phyloP scores from a whole-genome alignment of 2,113 vertebrate species.

The Burhinus bistriatus region DNA sequence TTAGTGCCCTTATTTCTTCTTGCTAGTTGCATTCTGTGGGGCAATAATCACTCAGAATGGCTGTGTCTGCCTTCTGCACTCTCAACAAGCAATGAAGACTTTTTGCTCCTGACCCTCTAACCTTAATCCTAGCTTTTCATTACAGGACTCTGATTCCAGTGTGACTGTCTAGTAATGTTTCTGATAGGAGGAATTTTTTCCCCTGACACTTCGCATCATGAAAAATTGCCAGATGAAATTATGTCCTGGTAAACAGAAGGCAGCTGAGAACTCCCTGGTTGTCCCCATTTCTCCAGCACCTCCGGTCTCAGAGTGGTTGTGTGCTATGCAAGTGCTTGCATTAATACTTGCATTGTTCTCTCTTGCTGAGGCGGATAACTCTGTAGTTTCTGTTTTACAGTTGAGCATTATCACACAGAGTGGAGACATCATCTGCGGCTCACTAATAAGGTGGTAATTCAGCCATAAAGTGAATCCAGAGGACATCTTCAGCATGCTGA shows the following conservation, averaged over 20 bases:
- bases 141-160: background rate
- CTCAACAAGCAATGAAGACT: background rate
- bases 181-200: background rate
- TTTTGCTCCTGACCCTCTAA: background rate
- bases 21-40: background rate
- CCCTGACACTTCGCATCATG: background rate
- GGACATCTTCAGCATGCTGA: background rate
- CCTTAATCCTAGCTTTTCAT: background rate
- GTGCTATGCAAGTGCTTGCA: accelerated
- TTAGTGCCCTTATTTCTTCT: background rate
- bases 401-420: background rate
- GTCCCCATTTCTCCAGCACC: background rate
- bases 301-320: background rate
- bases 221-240: background rate
- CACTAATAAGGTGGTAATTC: background rate
- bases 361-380: background rate
- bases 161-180: background rate
- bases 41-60: background rate
- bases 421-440: background rate
- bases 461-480: background rate
- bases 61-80: background rate
- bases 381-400: background rate
- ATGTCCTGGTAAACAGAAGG: background rate
- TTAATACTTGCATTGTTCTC: background rate
- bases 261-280: background rate